Base-by-base conservation (phyloP, 2,797 vertebrate genomes). In the Paramormyrops hopkinsi region DNA sequence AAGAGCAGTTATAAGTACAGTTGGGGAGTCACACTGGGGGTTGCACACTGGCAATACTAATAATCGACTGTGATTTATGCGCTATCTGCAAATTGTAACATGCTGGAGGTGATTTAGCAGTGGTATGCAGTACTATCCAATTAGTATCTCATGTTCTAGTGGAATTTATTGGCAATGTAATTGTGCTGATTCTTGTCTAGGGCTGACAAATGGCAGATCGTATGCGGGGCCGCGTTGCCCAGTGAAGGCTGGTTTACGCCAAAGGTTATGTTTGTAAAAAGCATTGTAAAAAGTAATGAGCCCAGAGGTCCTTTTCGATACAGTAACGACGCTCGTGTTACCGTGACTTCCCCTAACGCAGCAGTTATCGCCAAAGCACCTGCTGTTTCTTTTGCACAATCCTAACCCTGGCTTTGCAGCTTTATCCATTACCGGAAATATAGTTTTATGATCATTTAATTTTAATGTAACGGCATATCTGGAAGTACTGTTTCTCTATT, bases 51-150 rank as follows among this genome's bases (percentile, higher is more conserved):
- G 86, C 44, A 59, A 41, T 37, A 65, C 25, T 29, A 54, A 56
- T 54, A 86, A 86, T 54, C 37, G 22, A 88, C 56, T 22, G 54
- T 88, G 86, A 88, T 29, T 62, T 65, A 88, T 88, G 56, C 56
- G 8, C 14, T 51, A 51, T 62, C 51, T 12, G 41, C 37, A 88
- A 88, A 88, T 46, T 48, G 29, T 88, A 62, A 44, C 9, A 19
- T 41, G 41, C 56, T 46, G 59, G 86, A 88, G 54, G 54, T 65
- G 53, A 51, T 86, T 86, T 41, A 41, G 85, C 51, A 37, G 85
- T 86, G 29, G 4, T 62, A 14, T 41, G 86, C 33, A 51, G 48
- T 41, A 53, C 37, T 86, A 53, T 88, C 54, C 86, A 62, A 65
- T 88, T 88, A 88, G 86, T 54, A 88, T 62, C 41, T 54, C 41